These are phyloP conservation scores for Gonatopus flavifemur DNA, from an alignment of 1,140 invertebrate species.

Conservation along the genomic window DNA sequence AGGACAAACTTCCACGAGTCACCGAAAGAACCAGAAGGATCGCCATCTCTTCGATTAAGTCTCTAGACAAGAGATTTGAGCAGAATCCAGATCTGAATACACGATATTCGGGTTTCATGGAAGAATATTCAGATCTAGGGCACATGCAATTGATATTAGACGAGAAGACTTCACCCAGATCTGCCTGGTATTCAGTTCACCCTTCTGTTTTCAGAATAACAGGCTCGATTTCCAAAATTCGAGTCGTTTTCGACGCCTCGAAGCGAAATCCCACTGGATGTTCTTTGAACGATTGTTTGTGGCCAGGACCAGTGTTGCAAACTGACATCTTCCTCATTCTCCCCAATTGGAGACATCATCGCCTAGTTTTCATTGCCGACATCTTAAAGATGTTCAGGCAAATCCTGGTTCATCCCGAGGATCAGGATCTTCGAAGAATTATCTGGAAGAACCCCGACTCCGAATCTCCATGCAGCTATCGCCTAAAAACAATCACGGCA, in stretches of 20 bases:
- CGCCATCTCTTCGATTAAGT: not conserved
- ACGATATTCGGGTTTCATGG: conserved; percentile 29
- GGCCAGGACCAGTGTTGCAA: too few species aligned
- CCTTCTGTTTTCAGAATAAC: conserved; percentile 21
- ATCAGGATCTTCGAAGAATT: conserved; percentile 8
- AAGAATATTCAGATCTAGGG: conserved; percentile 22
- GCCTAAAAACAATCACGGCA: not conserved
- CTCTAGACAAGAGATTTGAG: conserved; percentile 12
- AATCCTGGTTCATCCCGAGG: too few species aligned
- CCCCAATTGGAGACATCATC: conserved; percentile 8
- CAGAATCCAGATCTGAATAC: conserved; percentile 10
- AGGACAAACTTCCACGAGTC: not conserved
- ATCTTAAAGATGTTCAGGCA: too few species aligned
- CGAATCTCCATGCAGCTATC: not conserved
- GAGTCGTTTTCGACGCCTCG: too few species aligned
- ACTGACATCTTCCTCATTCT: conserved; percentile 6
- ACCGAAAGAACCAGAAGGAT: not conserved
- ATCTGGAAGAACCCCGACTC: not conserved
- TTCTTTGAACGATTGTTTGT: conserved; percentile 14
- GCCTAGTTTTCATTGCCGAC: conserved; percentile 30
- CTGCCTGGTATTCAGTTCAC: conserved; percentile 16
- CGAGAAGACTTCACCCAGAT: not conserved
- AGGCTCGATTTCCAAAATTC: conserved; percentile 35
- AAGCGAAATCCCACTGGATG: not conserved
- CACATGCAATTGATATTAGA: conserved; percentile 23